A percentile compares a stretch with the other conserved stretches of the same genome.
phyloP scores from a whole-genome alignment of 2,888 invertebrate species.

The Amphipoea lucens region DNA sequence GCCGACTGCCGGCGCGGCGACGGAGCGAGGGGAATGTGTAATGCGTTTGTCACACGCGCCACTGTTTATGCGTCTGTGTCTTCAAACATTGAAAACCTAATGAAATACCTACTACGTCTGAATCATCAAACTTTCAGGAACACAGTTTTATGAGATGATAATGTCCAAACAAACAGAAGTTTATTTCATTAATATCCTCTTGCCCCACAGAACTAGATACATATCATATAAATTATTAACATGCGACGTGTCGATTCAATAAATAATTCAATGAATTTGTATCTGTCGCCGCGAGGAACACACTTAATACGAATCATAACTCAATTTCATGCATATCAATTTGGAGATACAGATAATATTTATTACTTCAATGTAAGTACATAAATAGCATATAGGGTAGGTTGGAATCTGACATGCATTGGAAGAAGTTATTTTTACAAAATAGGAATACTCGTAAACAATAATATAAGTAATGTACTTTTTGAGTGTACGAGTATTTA shows the following conservation, averaged over 20 bases:
- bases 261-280: constrained; percentile 42
- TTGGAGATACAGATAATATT: constrained; percentile 14
- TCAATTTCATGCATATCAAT: constrained; percentile 32
- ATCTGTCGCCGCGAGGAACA: constrained; percentile 35
- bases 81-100: constrained; percentile 11
- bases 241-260: constrained; percentile 24
- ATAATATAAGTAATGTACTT: not conserved
- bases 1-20: constrained; percentile 17
- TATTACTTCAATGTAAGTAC: constrained; percentile 1
- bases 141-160: not conserved
- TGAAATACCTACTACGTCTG: constrained; percentile 6
- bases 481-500: not conserved
- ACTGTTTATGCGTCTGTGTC: constrained; percentile 42
- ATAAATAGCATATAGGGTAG: not conserved
- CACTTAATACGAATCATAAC: constrained; percentile 23
- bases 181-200: not conserved
- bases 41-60: constrained; percentile 62
- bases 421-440: not conserved
- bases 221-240: constrained; percentile 6
- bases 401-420: not conserved
- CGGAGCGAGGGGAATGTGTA: constrained; percentile 65
- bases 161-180: not conserved
- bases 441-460: not conserved
- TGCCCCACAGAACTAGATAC: constrained; percentile 2
- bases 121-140: constrained; percentile 16